phyloP scores from a whole-genome alignment of 2,888 invertebrate genomes.

The Euplexia lucipara region DNA sequence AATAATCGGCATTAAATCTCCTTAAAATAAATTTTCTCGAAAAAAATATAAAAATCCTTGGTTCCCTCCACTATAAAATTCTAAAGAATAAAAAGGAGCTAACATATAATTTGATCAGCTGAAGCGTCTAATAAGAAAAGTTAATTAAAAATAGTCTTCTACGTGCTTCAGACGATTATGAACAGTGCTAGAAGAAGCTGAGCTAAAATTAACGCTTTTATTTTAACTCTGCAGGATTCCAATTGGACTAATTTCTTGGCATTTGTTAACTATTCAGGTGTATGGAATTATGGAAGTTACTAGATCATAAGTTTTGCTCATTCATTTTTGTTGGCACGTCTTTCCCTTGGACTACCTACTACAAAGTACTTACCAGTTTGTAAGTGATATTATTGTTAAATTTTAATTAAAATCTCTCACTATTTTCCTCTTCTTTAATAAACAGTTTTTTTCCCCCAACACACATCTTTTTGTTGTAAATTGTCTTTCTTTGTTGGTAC shows the following conservation, averaged over 20 bases:
- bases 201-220: constrained; percentile 57
- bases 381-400: too few relatives aligned
- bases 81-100: constrained; percentile 44
- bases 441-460: too few relatives aligned
- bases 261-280: constrained; percentile 38
- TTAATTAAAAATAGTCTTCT: constrained; percentile 73
- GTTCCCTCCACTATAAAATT: constrained; percentile 31
- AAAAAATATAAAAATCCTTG: constrained; percentile 4
- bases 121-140: constrained; percentile 67
- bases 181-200: constrained; percentile 47
- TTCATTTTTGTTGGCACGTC: too few relatives aligned
- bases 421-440: too few relatives aligned
- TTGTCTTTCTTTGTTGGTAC: too few relatives aligned
- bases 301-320: too few relatives aligned
- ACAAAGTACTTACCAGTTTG: too few relatives aligned
- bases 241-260: constrained; percentile 58
- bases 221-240: constrained; percentile 62
- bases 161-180: constrained; percentile 62
- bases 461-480: too few relatives aligned
- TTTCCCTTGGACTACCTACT: too few relatives aligned
- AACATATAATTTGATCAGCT: constrained; percentile 66
- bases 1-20: background rate
- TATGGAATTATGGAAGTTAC: too few relatives aligned
- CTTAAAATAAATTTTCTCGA: background rate
- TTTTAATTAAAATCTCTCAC: too few relatives aligned